Conservation (phyloP, 2,888 invertebrate species). For the Cephus pygmeus region DNA sequence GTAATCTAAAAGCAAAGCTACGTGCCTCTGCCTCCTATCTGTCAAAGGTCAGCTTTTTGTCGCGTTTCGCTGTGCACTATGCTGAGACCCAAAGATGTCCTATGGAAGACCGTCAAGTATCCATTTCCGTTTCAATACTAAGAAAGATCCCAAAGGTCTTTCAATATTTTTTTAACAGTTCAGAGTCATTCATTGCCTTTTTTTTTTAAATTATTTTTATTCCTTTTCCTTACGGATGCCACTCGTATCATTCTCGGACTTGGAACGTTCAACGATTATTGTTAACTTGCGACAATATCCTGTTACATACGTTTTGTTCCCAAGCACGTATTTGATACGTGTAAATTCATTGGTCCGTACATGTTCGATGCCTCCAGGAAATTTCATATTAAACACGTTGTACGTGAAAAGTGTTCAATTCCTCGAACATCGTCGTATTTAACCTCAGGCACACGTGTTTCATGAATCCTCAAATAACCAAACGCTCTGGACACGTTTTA, state of each 20-base stretch:
- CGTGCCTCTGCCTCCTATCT: slow-evolving; percentile 13
- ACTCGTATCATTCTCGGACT: neutral
- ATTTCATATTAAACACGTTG: neutral
- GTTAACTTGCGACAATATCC: neutral
- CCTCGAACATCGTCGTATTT: neutral
- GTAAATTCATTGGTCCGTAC: neutral
- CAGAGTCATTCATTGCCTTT: neutral
- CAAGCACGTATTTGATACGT: neutral
- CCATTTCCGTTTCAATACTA: neutral
- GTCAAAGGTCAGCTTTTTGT: slow-evolving; percentile 16
- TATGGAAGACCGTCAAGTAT: neutral
- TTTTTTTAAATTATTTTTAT: neutral
- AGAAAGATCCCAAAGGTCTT: neutral
- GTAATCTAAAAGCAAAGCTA: slow-evolving; percentile 17
- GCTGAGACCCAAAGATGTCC: neutral
- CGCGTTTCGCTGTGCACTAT: neutral
- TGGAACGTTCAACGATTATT: neutral
- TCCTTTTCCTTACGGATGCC: neutral
- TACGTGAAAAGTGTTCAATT: neutral
- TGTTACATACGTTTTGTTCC: neutral
- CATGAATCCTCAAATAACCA: neutral
- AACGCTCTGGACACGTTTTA: neutral
- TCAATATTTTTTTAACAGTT: neutral
- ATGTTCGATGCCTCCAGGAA: neutral
- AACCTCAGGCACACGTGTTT: neutral